A percentile compares a stretch with the other conserved stretches of the same genome.
phyloP scores from a whole-genome alignment of 2,888 invertebrate species.

The Andrena trimmerana region DNA sequence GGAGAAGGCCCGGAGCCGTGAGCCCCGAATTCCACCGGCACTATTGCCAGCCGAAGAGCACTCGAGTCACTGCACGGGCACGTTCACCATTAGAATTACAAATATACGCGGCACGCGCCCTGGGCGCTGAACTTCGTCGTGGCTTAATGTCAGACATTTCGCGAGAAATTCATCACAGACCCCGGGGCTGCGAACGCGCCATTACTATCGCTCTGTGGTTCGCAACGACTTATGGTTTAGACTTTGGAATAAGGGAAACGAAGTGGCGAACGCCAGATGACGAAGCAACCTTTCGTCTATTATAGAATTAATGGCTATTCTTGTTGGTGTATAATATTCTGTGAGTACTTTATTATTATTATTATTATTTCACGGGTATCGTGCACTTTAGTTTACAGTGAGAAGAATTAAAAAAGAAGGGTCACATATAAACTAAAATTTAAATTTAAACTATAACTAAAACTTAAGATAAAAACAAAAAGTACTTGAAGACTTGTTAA shows the following conservation, averaged over 20 bases:
- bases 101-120: constrained; percentile 81
- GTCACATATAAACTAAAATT: no score
- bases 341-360: background rate
- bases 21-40: constrained; percentile 67
- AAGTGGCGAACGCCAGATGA: constrained; percentile 65
- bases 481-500: no score
- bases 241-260: constrained; percentile 7
- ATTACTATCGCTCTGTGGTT: constrained; percentile 26
- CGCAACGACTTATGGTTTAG: constrained; percentile 5
- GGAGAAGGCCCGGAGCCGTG: constrained; percentile 58
- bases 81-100: constrained; percentile 81
- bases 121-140: constrained; percentile 78
- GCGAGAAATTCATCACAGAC: constrained; percentile 74
- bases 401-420: no score
- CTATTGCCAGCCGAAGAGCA: constrained; percentile 60
- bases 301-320: constrained; percentile 21
- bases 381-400: no score
- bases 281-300: constrained; percentile 20
- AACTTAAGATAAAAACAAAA: no score
- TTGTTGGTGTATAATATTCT: background rate
- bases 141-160: constrained; percentile 80
- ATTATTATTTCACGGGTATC: no score
- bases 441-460: no score
- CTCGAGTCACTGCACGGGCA: constrained; percentile 39
- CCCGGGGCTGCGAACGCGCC: constrained; percentile 56